Evolutionary conservation across 1,140 invertebrate species (phyloP).

Genomic region (Apis cerana): DNA sequence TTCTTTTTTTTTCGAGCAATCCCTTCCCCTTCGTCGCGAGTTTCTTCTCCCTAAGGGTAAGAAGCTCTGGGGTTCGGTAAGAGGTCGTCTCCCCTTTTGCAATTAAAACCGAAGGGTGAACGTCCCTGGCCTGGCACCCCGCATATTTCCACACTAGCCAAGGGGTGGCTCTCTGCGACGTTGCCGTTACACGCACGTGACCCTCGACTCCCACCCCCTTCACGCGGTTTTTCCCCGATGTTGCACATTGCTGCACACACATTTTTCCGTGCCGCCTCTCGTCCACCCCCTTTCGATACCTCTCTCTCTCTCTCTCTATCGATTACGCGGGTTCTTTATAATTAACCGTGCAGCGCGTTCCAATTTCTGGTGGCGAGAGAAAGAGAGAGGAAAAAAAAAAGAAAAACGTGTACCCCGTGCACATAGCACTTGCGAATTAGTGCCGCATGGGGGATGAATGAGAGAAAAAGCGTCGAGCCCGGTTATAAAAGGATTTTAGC

Average conservation of each 20-base stretch:
- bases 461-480: background rate
- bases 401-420: background rate
- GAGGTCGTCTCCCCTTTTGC: conserved; percentile 42
- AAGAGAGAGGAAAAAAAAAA: background rate
- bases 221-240: conserved; percentile 47
- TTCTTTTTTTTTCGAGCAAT: conserved; percentile 2
- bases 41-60: conserved; percentile 4
- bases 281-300: background rate
- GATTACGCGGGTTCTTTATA: conserved; percentile 30
- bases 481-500: conserved; percentile 28
- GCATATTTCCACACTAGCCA: conserved; percentile 65
- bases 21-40: background rate
- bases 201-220: conserved; percentile 37
- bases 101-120: conserved; percentile 69
- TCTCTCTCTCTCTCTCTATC: background rate
- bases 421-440: background rate
- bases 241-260: conserved; percentile 54
- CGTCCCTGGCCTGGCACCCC: conserved; percentile 53
- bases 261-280: conserved; percentile 17
- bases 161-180: conserved; percentile 51
- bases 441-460: conserved; percentile 11
- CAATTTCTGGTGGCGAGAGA: conserved; percentile 29
- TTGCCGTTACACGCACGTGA: conserved; percentile 59
- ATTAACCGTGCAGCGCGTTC: conserved; percentile 26
- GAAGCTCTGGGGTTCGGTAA: conserved; percentile 8